phyloP scores from a whole-genome alignment of 1,140 invertebrate genomes.

The Eubasilissa regina region DNA sequence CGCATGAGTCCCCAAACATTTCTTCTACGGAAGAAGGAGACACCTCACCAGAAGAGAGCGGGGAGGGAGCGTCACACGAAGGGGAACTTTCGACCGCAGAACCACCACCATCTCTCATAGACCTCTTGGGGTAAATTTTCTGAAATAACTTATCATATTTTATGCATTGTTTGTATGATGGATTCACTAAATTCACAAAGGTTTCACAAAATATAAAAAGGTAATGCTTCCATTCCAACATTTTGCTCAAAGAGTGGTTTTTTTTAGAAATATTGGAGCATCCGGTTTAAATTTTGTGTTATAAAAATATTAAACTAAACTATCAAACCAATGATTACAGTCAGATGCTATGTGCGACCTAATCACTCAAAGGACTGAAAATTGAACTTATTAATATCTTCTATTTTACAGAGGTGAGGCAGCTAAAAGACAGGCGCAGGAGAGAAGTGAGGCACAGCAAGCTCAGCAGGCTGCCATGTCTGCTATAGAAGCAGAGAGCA shows the following conservation, averaged over 20 bases:
- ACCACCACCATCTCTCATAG: slow-evolving; percentile 78
- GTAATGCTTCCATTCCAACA: no score
- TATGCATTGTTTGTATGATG: no score
- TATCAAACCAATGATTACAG: no score
- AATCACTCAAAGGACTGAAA: not conserved
- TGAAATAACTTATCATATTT: no score
- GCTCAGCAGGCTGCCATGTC: slow-evolving; percentile 91
- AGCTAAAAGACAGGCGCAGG: slow-evolving; percentile 83
- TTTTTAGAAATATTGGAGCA: no score
- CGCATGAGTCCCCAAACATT: slow-evolving; percentile 79
- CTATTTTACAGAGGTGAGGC: slow-evolving; percentile 80
- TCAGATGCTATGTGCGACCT: no score
- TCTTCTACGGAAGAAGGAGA: slow-evolving; percentile 77
- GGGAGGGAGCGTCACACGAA: slow-evolving; percentile 74
- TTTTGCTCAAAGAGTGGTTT: no score
- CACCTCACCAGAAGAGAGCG: slow-evolving; percentile 73
- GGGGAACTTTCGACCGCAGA: slow-evolving; percentile 68
- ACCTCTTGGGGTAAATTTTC: slow-evolving; percentile 78
- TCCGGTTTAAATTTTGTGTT: no score
- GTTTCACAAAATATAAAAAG: no score
- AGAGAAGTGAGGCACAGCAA: slow-evolving; percentile 85
- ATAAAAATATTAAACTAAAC: no score
- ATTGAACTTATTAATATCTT: not conserved
- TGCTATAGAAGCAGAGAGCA: slow-evolving; percentile 86
- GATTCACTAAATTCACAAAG: no score